Conservation (phyloP, 2,888 invertebrate species). For the Agonopterix subpropinquella region DNA sequence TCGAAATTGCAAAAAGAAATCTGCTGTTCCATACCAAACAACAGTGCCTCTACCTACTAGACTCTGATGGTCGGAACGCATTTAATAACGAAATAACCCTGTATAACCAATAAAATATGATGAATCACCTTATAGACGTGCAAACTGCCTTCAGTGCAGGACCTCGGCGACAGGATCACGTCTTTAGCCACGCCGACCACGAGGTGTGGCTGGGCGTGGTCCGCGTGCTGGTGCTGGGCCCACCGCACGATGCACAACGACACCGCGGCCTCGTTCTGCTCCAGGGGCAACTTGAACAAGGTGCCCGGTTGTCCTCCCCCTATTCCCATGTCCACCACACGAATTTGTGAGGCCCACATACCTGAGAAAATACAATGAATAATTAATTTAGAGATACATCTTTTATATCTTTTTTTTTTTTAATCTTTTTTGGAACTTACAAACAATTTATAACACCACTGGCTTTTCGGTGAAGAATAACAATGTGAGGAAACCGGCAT, state of each 20-base stretch:
- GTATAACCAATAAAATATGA: neutral
- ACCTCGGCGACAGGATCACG: slow-evolving; percentile 90
- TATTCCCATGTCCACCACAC: slow-evolving; percentile 89
- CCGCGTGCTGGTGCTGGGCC: slow-evolving; percentile 69
- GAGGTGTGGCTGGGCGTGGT: slow-evolving; percentile 66
- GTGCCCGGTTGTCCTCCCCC: slow-evolving; percentile 79
- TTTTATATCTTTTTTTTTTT: too few species aligned
- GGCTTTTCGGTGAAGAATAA: too few species aligned
- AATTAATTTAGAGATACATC: neutral
- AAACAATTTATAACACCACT: too few species aligned
- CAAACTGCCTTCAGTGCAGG: slow-evolving; percentile 87
- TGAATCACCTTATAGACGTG: slow-evolving; percentile 85
- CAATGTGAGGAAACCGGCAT: too few species aligned
- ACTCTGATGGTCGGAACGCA: too few species aligned
- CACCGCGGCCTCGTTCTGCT: slow-evolving; percentile 98
- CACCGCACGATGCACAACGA: slow-evolving; percentile 91
- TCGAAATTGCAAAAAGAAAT: too few species aligned
- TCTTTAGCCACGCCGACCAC: slow-evolving; percentile 96
- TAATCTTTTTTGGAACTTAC: neutral
- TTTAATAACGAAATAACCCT: neutral
- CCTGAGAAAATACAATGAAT: slow-evolving; percentile 59
- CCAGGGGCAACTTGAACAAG: slow-evolving; percentile 85
- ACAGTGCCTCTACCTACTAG: too few species aligned
- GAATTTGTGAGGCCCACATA: slow-evolving; percentile 95
- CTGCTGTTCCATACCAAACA: too few species aligned